phyloP scores from a whole-genome alignment of 2,113 vertebrate species.

The Tychaedon coryphoeus region DNA sequence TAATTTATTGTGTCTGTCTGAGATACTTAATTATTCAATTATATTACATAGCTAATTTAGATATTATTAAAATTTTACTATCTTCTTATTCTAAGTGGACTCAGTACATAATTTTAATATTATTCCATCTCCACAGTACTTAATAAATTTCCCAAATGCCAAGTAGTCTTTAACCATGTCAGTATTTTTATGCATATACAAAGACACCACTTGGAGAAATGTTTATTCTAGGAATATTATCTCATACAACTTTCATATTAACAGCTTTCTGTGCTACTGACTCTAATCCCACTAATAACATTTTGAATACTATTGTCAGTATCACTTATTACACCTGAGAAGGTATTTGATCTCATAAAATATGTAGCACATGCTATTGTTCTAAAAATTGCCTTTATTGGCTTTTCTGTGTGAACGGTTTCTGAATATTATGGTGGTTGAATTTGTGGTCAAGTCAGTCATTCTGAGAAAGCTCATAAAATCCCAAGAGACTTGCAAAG shows the following conservation, averaged over 20 bases:
- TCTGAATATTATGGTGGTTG: constrained; percentile 12
- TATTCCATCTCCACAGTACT: not conserved
- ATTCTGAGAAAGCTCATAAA: constrained; percentile 54
- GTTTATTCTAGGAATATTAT: not conserved
- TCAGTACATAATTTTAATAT: not conserved
- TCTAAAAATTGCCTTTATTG: constrained; percentile 4
- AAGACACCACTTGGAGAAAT: not conserved
- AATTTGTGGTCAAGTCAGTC: constrained; percentile 27
- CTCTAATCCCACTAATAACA: not conserved
- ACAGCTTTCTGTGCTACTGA: not conserved
- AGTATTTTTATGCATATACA: not conserved
- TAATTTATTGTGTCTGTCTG: not conserved
- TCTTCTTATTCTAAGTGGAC: not conserved
- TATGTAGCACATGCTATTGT: not conserved
- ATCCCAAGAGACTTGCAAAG: constrained; percentile 46
- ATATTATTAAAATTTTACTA: not conserved
- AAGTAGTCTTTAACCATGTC: not conserved
- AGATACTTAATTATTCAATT: not conserved
- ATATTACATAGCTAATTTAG: not conserved
- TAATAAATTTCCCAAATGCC: not conserved
- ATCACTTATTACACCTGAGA: constrained; percentile 40
- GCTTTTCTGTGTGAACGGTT: constrained; percentile 15
- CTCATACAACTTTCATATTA: not conserved
- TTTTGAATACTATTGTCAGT: constrained; percentile 16
- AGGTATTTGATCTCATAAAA: constrained; percentile 20